Percentiles rank a stretch among this genome's conserved stretches.
These are phyloP conservation scores for Nipponacmea schrenckii DNA, from an alignment of 2,888 invertebrate species.

Conservation along the genomic window DNA sequence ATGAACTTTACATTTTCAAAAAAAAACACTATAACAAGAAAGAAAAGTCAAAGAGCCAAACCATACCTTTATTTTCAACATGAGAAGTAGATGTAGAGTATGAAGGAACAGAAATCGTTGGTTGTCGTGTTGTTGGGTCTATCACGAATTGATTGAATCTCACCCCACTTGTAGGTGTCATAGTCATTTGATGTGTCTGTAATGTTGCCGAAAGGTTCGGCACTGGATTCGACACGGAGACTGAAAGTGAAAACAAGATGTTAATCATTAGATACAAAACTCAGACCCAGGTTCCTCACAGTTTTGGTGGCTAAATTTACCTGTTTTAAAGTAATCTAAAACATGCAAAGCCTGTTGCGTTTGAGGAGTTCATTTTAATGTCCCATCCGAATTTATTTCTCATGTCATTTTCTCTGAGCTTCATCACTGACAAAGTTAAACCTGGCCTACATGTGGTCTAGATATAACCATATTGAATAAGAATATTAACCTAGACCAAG, in stretches of 20 bases:
- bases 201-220: conserved; percentile 45
- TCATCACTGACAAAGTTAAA: no score
- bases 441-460: no score
- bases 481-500: conserved; percentile 19
- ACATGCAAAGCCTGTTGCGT: background rate
- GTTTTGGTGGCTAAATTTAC: background rate
- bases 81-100: conserved; percentile 11
- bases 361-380: background rate
- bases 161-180: conserved; percentile 31
- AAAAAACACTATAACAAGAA: no score
- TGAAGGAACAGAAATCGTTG: conserved; percentile 20
- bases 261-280: background rate
- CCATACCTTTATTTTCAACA: no score
- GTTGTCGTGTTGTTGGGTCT: conserved; percentile 32
- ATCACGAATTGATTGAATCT: conserved; percentile 41
- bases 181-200: conserved; percentile 38
- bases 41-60: no score
- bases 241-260: conserved; percentile 6
- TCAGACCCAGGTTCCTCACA: conserved; percentile 9
- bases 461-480: conserved; percentile 18
- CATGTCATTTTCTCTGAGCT: background rate
- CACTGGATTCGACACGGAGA: conserved; percentile 46
- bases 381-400: background rate
- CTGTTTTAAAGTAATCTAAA: conserved; percentile 9
- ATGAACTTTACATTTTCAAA: no score